Evolutionary conservation across 1,140 invertebrate genomes (phyloP).

Genomic region (Atopsyche davidsoni): DNA sequence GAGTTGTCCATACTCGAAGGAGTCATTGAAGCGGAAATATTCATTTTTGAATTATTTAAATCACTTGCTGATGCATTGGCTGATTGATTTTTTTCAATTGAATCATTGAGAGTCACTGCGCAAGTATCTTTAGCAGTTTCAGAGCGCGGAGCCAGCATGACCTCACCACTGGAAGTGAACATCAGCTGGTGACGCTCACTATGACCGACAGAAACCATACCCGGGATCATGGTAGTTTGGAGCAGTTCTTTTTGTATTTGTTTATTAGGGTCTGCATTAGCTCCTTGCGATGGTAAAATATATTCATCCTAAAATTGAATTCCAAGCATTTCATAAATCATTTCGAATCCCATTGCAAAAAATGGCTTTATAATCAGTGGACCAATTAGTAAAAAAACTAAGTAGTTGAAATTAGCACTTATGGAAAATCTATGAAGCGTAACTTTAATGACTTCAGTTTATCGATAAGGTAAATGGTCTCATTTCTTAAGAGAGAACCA

Average conservation of each 20-base stretch:
- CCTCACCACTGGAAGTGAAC: conserved; percentile 44
- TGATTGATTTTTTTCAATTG: conserved; percentile 13
- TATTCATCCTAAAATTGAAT: conserved; percentile 29
- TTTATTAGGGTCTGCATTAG: conserved; percentile 37
- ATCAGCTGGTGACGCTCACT: conserved; percentile 44
- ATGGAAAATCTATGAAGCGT: too few species aligned
- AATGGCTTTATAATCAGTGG: too few species aligned
- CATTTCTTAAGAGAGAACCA: not conserved
- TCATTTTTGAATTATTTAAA: conserved; percentile 1
- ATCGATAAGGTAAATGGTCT: too few species aligned
- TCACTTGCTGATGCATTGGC: not conserved
- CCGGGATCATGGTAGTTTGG: conserved; percentile 41
- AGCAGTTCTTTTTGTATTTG: conserved; percentile 33
- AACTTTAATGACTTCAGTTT: too few species aligned
- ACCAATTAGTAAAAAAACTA: too few species aligned
- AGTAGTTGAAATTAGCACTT: too few species aligned
- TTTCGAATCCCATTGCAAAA: too few species aligned
- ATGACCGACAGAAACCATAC: conserved; percentile 45
- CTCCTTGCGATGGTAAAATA: conserved; percentile 20
- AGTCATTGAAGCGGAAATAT: conserved; percentile 2
- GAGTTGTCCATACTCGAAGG: conserved; percentile 5
- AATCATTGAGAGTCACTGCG: not conserved
- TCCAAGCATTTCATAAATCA: too few species aligned
- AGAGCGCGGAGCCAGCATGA: conserved; percentile 38
- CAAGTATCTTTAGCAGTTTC: conserved; percentile 1